Evolutionary conservation across 2,888 invertebrate genomes (phyloP).

Genomic region (Agrochola lychnidis): DNA sequence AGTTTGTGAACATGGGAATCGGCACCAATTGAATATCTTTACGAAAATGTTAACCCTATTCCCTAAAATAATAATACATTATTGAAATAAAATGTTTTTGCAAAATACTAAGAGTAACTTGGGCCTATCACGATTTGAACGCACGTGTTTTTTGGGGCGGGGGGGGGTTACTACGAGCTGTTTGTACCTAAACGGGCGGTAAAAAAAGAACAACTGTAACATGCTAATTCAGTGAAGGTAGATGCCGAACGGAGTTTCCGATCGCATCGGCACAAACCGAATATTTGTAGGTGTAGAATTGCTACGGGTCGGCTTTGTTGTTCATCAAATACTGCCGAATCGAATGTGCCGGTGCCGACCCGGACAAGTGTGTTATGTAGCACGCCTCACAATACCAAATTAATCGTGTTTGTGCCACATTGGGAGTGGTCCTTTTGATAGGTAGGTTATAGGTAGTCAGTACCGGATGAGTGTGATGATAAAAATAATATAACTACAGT

Average conservation of each 20-base stretch:
- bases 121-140: too few relatives aligned
- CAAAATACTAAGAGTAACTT: too few relatives aligned
- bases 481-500: conserved; percentile 18
- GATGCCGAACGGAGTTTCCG: background rate
- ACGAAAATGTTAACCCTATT: too few relatives aligned
- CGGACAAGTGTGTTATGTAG: background rate
- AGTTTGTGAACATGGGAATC: too few relatives aligned
- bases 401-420: background rate
- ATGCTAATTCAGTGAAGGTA: background rate
- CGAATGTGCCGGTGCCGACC: background rate
- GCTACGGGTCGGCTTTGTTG: background rate
- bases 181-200: background rate
- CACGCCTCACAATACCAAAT: conserved; percentile 2
- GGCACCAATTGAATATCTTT: too few relatives aligned
- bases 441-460: background rate
- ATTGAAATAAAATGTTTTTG: too few relatives aligned
- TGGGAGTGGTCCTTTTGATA: conserved; percentile 18
- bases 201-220: conserved; percentile 4
- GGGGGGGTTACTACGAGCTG: too few relatives aligned
- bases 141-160: too few relatives aligned
- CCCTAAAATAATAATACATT: too few relatives aligned
- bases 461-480: conserved; percentile 11
- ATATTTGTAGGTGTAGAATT: background rate
- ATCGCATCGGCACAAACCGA: background rate
- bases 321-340: background rate